Conservation (phyloP, 2,888 invertebrate species). For the Catocala sponsa region DNA sequence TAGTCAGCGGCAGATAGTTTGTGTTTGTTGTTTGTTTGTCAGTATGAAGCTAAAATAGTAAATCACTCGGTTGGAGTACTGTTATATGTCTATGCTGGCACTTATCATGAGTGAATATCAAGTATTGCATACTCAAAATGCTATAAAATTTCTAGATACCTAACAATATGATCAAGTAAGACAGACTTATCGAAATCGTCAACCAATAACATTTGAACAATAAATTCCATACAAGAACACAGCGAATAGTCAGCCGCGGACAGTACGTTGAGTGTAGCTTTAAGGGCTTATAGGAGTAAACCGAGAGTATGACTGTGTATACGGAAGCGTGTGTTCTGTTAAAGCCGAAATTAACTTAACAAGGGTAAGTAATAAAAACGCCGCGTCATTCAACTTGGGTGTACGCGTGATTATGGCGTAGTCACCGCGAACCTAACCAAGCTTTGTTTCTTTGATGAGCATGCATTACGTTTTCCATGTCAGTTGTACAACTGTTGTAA, state of each 20-base stretch:
- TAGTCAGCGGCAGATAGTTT: constrained; percentile 5
- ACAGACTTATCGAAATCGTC: too few species aligned
- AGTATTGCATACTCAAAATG: too few species aligned
- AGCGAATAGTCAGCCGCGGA: constrained; percentile 1
- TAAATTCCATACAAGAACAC: background rate
- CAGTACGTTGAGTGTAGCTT: background rate
- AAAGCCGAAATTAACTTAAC: constrained; percentile 67
- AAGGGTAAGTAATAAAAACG: constrained; percentile 57
- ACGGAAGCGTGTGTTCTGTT: constrained; percentile 64
- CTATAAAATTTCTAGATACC: too few species aligned
- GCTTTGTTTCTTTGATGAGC: constrained; percentile 31
- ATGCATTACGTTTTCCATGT: constrained; percentile 1
- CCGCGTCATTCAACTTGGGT: constrained; percentile 44
- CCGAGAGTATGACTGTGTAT: constrained; percentile 39
- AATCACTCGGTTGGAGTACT: too few species aligned
- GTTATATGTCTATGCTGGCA: too few species aligned
- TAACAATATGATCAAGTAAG: too few species aligned
- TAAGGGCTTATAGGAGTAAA: background rate
- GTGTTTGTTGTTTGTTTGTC: background rate
- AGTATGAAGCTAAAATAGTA: too few species aligned
- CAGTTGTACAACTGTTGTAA: background rate
- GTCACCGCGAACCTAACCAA: constrained; percentile 20
- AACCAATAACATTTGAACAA: background rate
- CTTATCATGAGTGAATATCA: too few species aligned
- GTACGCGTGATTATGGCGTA: constrained; percentile 27